Conservation (phyloP, 2,797 vertebrate genomes). For the Geotrypetes seraphini region DNA sequence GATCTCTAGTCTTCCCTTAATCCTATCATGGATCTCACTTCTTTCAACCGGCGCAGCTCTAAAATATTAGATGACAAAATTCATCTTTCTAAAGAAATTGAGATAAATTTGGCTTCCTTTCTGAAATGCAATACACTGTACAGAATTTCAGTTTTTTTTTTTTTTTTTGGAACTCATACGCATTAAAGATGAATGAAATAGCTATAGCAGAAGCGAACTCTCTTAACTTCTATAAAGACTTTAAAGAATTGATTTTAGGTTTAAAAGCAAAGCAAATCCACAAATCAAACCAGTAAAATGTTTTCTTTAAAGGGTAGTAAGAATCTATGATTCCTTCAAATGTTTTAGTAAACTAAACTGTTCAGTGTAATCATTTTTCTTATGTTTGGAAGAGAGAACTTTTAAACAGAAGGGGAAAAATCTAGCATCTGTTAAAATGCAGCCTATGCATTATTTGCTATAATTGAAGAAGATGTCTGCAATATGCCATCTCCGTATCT, state of each 20-base stretch:
- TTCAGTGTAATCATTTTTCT: too few species aligned
- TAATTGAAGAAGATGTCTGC: too few species aligned
- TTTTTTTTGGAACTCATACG: slow-evolving; percentile 47
- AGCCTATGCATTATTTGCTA: too few species aligned
- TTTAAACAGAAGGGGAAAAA: too few species aligned
- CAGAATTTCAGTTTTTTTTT: slow-evolving; percentile 37
- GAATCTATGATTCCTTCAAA: too few species aligned
- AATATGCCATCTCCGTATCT: too few species aligned
- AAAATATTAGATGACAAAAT: slow-evolving; percentile 38
- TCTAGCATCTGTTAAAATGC: too few species aligned
- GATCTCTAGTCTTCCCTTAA: slow-evolving; percentile 41
- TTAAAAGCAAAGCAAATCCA: slow-evolving; percentile 25
- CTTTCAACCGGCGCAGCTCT: slow-evolving; percentile 30
- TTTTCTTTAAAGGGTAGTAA: too few species aligned
- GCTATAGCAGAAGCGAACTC: slow-evolving; percentile 21
- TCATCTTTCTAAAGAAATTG: slow-evolving; percentile 38
- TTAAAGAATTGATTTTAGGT: slow-evolving; percentile 39
- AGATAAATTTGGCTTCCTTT: slow-evolving; percentile 43
- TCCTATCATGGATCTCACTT: slow-evolving; percentile 37
- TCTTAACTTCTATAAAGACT: slow-evolving; percentile 41
- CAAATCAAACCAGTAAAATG: too few species aligned
- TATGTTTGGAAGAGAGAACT: too few species aligned
- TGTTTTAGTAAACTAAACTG: too few species aligned
- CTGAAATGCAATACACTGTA: slow-evolving; percentile 29
- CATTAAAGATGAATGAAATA: slow-evolving; percentile 29